Percentiles rank a stretch among this genome's conserved stretches.
These are phyloP conservation scores for Epirrhoe tristata DNA, from an alignment of 2,888 invertebrate genomes.

Conservation along the genomic window DNA sequence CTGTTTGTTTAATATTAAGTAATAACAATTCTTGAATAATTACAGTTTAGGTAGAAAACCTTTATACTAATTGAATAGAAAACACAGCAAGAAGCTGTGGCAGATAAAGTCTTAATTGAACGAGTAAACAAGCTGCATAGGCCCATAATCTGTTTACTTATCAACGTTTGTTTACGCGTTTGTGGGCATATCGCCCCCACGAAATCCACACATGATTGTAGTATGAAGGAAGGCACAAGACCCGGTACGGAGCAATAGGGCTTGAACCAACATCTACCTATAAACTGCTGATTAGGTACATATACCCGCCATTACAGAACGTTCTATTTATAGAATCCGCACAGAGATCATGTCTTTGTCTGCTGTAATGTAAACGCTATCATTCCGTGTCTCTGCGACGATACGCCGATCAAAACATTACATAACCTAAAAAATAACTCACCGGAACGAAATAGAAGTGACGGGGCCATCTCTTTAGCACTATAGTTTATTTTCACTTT, in stretches of 20 bases:
- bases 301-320: constrained; percentile 68
- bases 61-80: not conserved
- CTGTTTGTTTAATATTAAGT: not conserved
- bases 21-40: not conserved
- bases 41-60: not conserved
- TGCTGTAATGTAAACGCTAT: constrained; percentile 77
- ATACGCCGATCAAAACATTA: constrained; percentile 66
- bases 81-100: constrained; percentile 6
- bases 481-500: constrained; percentile 60
- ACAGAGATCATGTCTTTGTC: constrained; percentile 83
- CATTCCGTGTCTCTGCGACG: constrained; percentile 54
- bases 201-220: constrained; percentile 55
- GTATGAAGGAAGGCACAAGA: constrained; percentile 47
- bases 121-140: constrained; percentile 35
- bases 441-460: constrained; percentile 65
- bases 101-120: constrained; percentile 12
- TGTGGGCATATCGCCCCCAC: constrained; percentile 49
- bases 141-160: constrained; percentile 38
- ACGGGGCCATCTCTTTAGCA: constrained; percentile 61
- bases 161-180: constrained; percentile 54
- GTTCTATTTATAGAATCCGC: constrained; percentile 80
- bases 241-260: constrained; percentile 52
- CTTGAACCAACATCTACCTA: constrained; percentile 61
- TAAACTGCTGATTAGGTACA: constrained; percentile 74
- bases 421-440: constrained; percentile 72